Base-by-base conservation (phyloP, 2,797 vertebrate genomes). In the Siniperca undulata region DNA sequence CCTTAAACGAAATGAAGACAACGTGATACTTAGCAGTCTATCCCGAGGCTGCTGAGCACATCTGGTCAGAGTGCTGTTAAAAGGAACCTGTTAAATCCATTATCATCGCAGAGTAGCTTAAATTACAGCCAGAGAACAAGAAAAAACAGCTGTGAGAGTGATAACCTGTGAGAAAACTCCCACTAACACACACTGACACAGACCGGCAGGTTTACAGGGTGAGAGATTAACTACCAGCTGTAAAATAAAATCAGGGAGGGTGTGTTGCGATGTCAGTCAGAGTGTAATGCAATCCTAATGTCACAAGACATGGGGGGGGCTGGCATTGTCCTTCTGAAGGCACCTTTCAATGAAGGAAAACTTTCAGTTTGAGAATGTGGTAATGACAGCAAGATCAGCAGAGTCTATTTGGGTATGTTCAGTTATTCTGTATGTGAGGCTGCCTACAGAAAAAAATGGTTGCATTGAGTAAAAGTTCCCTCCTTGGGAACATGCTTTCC, bases 161-260 rank as follows among this genome's bases (percentile, higher is more conserved):
- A 94, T 93, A 94, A 95, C 92, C 89, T 93, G 92, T 86, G 82
- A 94, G 91, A 91, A 93, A 92, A 87, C 69, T 65, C 77, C 36
- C 58, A 44, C 86, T 86, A 82, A 88, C 70, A 2, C 20, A 38
- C 61, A 61, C 66, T 79, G 81, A 92, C 87, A 76, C 79, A 78
- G 82, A 52, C 81, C 56, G 40, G 85, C 90, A 86, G 89, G 53
- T 95, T 94, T 90, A 94, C 89, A 90, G 88, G 89, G 90, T 90
- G 92, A 93, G 77, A 92, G 93, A 95, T 90, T 90, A 92, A 93
- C 93, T 92, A 84, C 85, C 79, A 74, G 84, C 67, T 81, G 89
- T 91, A 92, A 93, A 94, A 91, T 22, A 85, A 69, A 88, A 84
- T 89, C 88, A 82, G 82, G 83, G 77, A 90, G 89, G 73, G 79